Evolutionary conservation across 2,888 invertebrate genomes (phyloP).

Genomic region (Dioctria rufipes): DNA sequence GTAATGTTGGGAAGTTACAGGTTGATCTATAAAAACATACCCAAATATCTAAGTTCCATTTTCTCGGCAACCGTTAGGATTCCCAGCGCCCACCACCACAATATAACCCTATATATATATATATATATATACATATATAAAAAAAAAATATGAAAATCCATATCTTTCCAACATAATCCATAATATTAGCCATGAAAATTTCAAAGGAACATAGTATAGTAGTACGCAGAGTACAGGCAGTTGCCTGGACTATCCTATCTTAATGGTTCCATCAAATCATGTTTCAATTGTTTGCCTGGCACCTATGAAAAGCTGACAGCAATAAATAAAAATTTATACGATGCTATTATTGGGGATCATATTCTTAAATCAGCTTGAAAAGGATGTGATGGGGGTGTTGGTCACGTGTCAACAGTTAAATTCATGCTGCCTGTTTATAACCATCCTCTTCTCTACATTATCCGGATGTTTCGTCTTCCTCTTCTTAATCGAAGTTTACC

Average conservation of each 20-base stretch:
- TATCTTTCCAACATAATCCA: constrained; percentile 32
- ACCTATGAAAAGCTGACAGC: constrained; percentile 47
- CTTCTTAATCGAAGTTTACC: constrained; percentile 47
- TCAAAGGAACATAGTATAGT: too few relatives aligned
- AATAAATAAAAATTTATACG: constrained; percentile 56
- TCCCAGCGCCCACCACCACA: too few relatives aligned
- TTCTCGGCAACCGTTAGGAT: too few relatives aligned
- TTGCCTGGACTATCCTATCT: constrained; percentile 53
- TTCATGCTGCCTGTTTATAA: constrained; percentile 27
- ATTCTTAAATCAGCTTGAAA: constrained; percentile 49
- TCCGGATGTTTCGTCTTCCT: constrained; percentile 37
- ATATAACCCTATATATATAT: too few relatives aligned
- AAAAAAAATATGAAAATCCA: constrained; percentile 21
- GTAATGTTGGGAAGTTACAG: too few relatives aligned
- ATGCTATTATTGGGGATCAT: constrained; percentile 37
- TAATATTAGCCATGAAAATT: background rate
- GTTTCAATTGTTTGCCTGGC: constrained; percentile 54
- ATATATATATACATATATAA: background rate
- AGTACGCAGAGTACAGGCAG: background rate
- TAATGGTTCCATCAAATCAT: constrained; percentile 57
- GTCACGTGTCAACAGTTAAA: constrained; percentile 57
- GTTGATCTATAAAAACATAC: too few relatives aligned
- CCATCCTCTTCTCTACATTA: constrained; percentile 2
- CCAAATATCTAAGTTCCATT: too few relatives aligned
- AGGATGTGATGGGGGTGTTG: constrained; percentile 49